Evolutionary conservation across 2,888 invertebrate species (phyloP).

Genomic region (Julus scanicus): DNA sequence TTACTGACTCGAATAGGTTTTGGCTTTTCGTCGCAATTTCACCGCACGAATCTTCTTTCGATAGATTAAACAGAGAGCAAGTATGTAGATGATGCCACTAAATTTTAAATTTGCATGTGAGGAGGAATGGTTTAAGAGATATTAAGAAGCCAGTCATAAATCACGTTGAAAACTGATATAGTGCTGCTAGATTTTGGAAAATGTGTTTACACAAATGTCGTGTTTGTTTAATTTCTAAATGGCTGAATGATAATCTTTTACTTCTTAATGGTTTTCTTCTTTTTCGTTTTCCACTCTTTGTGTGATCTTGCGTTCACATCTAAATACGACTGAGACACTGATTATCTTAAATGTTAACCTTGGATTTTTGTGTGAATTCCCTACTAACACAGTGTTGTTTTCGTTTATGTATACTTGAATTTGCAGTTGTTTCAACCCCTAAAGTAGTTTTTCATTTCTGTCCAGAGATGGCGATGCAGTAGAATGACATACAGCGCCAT

Average conservation of each 20-base stretch:
- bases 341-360: not conserved
- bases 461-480: no score
- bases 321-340: not conserved
- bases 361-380: no score
- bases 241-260: not conserved
- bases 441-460: not conserved
- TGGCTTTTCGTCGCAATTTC: not conserved
- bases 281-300: not conserved
- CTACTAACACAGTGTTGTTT: no score
- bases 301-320: not conserved
- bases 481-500: no score
- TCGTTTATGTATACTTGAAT: no score
- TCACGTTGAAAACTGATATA: not conserved
- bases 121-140: not conserved
- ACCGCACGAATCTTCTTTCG: not conserved
- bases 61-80: not conserved
- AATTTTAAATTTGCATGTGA: not conserved
- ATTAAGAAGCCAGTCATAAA: slow-evolving; percentile 4
- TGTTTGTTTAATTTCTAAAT: not conserved
- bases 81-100: slow-evolving; percentile 11
- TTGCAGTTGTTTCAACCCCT: no score
- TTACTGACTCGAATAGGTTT: not conserved
- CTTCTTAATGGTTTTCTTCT: not conserved
- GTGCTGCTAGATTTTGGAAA: not conserved
- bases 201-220: slow-evolving; percentile 10